Conservation (phyloP, 2,888 invertebrate genomes). For the Lithophane leautieri region DNA sequence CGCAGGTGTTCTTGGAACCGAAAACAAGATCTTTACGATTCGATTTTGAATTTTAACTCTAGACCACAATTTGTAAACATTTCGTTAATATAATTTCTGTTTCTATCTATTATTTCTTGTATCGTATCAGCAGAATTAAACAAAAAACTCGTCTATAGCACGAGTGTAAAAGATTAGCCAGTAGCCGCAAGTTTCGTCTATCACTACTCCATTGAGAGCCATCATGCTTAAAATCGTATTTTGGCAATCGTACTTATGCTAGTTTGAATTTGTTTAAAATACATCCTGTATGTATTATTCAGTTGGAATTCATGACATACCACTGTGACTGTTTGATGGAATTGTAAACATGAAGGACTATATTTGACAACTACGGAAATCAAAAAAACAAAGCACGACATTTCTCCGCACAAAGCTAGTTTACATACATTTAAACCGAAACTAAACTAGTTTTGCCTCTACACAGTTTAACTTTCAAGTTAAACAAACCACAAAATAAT, state of each 20-base stretch:
- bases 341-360: background rate
- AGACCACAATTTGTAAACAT: background rate
- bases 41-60: background rate
- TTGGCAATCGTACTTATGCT: too few species aligned
- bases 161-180: too few species aligned
- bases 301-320: too few species aligned
- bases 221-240: background rate
- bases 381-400: constrained; percentile 5
- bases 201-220: accelerated
- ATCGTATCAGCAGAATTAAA: background rate
- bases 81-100: background rate
- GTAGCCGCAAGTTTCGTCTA: too few species aligned
- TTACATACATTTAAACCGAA: constrained; percentile 8
- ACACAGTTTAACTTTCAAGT: constrained; percentile 9
- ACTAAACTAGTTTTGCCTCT: constrained; percentile 29
- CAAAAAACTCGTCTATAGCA: background rate
- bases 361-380: background rate
- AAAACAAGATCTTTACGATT: background rate
- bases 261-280: background rate
- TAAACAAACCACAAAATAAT: constrained; percentile 47
- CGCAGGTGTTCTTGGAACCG: background rate
- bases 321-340: background rate
- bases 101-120: background rate
- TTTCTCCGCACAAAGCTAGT: background rate
- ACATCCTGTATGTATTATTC: too few species aligned